Percentiles rank a stretch among this genome's conserved stretches.
Evolutionary conservation across 1,140 invertebrate genomes (phyloP).

Genomic region (Bombus terrestris): DNA sequence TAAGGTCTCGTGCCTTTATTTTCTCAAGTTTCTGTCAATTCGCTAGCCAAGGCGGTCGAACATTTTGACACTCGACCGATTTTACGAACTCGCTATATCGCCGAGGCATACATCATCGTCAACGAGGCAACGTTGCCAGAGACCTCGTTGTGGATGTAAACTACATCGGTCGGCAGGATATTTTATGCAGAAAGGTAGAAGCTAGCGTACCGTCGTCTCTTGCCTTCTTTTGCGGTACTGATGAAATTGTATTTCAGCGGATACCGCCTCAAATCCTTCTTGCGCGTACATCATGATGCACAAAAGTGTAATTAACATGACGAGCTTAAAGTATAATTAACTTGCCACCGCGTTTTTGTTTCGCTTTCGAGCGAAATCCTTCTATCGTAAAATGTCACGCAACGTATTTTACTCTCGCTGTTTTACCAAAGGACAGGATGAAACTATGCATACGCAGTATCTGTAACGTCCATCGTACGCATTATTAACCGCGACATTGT

Average conservation of each 20-base stretch:
- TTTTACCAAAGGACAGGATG: background rate
- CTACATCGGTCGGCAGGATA: constrained; percentile 4
- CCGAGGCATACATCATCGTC: background rate
- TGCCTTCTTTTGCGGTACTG: background rate
- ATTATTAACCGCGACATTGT: too few species aligned
- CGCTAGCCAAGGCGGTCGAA: background rate
- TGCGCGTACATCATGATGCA: background rate
- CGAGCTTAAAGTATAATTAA: background rate
- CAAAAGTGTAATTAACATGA: constrained; percentile 5
- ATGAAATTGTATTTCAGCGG: constrained; percentile 1
- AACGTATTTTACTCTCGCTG: background rate
- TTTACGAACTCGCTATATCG: background rate
- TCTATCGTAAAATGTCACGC: too few species aligned
- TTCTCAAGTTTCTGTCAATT: background rate
- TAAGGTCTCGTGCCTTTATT: background rate
- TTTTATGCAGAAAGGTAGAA: constrained; percentile 21
- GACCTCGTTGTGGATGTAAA: constrained; percentile 26
- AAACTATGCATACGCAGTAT: too few species aligned
- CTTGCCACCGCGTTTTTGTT: background rate
- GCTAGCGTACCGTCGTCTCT: background rate
- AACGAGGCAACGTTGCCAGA: background rate
- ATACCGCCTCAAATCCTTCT: background rate
- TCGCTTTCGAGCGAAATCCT: background rate
- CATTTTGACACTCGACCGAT: constrained; percentile 4
- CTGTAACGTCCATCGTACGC: too few species aligned